phyloP scores from a whole-genome alignment of 2,888 invertebrate genomes.

The Hypsopygia costalis region DNA sequence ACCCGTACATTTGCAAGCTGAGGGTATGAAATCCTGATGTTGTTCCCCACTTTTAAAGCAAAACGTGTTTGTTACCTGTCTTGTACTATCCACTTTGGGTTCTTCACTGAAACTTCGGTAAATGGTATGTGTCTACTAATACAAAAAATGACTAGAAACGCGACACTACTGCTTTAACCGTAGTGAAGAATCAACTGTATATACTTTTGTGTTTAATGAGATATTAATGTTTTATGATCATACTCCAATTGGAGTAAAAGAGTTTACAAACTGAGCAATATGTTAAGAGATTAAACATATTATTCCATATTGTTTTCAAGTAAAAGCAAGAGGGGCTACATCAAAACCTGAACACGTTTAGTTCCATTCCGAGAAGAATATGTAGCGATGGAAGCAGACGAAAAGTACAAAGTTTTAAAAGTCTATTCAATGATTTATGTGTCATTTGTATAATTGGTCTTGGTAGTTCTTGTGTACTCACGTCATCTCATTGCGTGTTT shows the following conservation, averaged over 20 bases:
- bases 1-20: conserved; percentile 4
- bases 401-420: conserved; percentile 50
- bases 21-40: conserved; percentile 3
- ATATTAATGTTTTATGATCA: too few relatives aligned
- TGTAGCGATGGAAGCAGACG: conserved; percentile 45
- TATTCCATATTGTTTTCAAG: conserved; percentile 66
- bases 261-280: too few relatives aligned
- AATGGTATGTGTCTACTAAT: conserved; percentile 23
- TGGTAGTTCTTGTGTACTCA: conserved; percentile 68
- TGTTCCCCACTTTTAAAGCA: background rate
- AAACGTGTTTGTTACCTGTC: conserved; percentile 11
- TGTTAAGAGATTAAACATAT: conserved; percentile 14
- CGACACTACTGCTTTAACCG: conserved; percentile 12
- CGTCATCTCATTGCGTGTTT: conserved; percentile 66
- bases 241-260: too few relatives aligned
- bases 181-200: conserved; percentile 26
- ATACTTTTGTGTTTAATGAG: conserved; percentile 3
- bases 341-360: conserved; percentile 60
- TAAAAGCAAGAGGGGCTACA: conserved; percentile 66
- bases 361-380: conserved; percentile 45
- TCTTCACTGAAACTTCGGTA: conserved; percentile 28
- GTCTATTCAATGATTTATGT: conserved; percentile 49
- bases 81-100: conserved; percentile 27
- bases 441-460: conserved; percentile 59
- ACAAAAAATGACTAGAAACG: conserved; percentile 10